Evolutionary conservation across 2,113 vertebrate genomes (phyloP).

Genomic region (Egretta garzetta): DNA sequence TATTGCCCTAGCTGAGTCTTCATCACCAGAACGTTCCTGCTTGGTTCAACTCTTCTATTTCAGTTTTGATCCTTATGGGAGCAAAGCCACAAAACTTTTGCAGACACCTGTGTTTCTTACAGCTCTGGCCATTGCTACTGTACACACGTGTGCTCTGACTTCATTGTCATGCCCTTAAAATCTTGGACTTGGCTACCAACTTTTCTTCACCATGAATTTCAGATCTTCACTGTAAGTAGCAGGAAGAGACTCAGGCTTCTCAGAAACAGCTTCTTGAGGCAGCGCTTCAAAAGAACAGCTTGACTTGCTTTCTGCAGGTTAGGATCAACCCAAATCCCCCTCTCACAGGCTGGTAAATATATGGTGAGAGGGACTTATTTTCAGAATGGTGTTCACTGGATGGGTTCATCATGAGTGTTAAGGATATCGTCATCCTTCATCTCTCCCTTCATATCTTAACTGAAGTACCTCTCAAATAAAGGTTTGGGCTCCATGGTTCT

Average conservation of each 20-base stretch:
- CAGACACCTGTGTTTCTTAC: accelerated
- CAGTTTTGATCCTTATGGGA: not conserved
- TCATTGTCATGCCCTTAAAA: not conserved
- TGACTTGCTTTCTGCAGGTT: not conserved
- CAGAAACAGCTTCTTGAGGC: not conserved
- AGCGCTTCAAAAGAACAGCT: not conserved
- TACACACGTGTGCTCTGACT: accelerated
- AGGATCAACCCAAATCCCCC: not conserved
- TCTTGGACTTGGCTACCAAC: not conserved
- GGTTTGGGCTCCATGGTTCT: not conserved
- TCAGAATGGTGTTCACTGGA: not conserved
- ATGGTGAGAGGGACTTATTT: not conserved
- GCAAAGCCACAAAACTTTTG: not conserved
- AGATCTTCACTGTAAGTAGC: not conserved
- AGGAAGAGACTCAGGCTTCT: accelerated
- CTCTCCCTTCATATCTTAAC: not conserved
- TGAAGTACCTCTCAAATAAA: not conserved
- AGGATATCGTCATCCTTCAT: not conserved
- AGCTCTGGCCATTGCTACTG: accelerated
- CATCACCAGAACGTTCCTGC: not conserved
- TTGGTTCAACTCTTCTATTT: not conserved
- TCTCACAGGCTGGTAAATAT: not conserved
- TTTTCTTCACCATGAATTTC: not conserved
- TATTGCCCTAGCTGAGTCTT: not conserved
- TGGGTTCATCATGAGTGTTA: not conserved